Evolutionary conservation across 2,797 vertebrate species (phyloP).

Genomic region (Smutsia temminckii): DNA sequence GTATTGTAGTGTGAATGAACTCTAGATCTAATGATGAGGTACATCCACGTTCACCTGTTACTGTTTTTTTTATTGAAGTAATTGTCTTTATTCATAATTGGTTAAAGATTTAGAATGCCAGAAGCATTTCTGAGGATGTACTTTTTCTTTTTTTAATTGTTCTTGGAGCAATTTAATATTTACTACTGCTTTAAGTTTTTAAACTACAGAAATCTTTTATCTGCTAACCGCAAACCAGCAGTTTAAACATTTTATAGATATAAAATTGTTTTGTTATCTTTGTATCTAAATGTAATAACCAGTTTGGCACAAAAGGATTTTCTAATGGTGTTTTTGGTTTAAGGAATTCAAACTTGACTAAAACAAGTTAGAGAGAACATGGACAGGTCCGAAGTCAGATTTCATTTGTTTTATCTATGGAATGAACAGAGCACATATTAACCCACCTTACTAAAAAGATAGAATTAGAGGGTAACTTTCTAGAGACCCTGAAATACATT

Average conservation of each 20-base stretch:
- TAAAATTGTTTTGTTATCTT: neutral
- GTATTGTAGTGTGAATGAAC: conserved; percentile 17
- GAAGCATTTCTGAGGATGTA: neutral
- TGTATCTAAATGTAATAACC: neutral
- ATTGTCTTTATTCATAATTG: conserved; percentile 23
- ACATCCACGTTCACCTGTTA: neutral
- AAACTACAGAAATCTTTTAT: neutral
- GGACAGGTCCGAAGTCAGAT: conserved; percentile 21
- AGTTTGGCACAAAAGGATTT: neutral
- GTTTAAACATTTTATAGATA: conserved; percentile 1
- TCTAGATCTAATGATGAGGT: neutral
- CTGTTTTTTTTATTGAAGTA: neutral
- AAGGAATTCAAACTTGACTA: conserved; percentile 18
- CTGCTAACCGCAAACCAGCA: neutral
- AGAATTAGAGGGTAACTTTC: conserved; percentile 24
- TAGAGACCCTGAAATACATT: neutral
- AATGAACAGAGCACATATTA: neutral
- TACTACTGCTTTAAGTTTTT: conserved; percentile 45
- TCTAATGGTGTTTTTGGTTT: neutral
- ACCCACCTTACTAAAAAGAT: conserved; percentile 13
- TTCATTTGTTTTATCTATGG: neutral
- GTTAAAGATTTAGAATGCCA: conserved; percentile 34
- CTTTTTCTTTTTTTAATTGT: neutral
- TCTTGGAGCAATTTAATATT: neutral
- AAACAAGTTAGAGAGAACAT: neutral